These are phyloP conservation scores for Scaptomyza reducta DNA, from an alignment of 2,888 invertebrate species.

Conservation along the genomic window DNA sequence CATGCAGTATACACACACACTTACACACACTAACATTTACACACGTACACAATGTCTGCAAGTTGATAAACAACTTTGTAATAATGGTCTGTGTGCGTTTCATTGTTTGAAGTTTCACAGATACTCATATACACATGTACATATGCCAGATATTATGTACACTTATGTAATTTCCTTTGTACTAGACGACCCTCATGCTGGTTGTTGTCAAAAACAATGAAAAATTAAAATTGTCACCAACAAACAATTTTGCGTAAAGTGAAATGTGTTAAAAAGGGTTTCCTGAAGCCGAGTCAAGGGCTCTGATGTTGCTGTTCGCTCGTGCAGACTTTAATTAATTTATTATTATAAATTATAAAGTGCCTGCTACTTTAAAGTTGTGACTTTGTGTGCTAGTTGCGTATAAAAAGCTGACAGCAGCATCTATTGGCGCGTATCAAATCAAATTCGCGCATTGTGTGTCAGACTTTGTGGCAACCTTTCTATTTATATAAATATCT, in stretches of 20 bases:
- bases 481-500: conserved; percentile 8
- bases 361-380: conserved; percentile 8
- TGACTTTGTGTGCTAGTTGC: not conserved
- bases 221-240: conserved; percentile 20
- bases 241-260: not conserved
- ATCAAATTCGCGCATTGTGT: conserved; percentile 5
- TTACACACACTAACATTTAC: conserved; percentile 2
- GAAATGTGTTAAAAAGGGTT: conserved; percentile 6
- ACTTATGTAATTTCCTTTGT: not conserved
- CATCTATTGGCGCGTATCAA: conserved; percentile 4
- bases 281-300: not conserved
- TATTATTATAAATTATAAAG: conserved; percentile 29
- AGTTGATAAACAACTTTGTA: conserved; percentile 33
- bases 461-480: not conserved
- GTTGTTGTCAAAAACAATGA: conserved; percentile 5
- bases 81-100: conserved; percentile 17
- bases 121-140: not conserved
- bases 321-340: conserved; percentile 30
- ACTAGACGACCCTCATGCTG: not conserved
- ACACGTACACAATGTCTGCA: conserved; percentile 1
- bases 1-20: conserved; percentile 11
- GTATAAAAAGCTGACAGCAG: not conserved
- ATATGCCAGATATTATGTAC: not conserved
- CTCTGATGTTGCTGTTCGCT: not conserved
- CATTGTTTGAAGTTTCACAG: conserved; percentile 21